Base-by-base conservation (phyloP, 1,140 invertebrate genomes). In the Philopotamus ludificatus region DNA sequence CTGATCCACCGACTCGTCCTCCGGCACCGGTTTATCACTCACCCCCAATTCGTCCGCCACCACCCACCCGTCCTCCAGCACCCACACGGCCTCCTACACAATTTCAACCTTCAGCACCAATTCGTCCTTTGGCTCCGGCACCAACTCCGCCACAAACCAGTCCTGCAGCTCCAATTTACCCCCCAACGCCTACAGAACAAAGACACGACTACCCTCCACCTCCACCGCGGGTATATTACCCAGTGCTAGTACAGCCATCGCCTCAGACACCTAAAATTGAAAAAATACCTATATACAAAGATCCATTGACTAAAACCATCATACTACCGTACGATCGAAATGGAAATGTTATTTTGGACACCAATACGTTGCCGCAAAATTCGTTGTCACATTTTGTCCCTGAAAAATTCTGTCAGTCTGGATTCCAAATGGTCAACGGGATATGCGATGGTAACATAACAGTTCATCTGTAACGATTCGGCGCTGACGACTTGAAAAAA, bases 351-450 rank as follows among this genome's bases (percentile, higher is more conserved):
- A 58, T 74, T 8, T 63, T 78, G 0, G 70, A 78, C 62, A 76
- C 73, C 3, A 63, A 72, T 12, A 58, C 74, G 23, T 21, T 77
- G 45, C 74, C 76, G 0, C 74, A 75, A 26, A 77, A 79, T 59
- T 66, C 74, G 54, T 77, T 76, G 76, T 76, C 74, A 1, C 73
- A 74, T 53, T 68, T 77, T 15, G 44, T 66, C 23, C 54, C 16
- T 47, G 66, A 41, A 66, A 79, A 72, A 67, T 71, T 76, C 65
- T 79, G 76, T 75, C 68, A 85, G 70, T 66, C 70, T 60, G 80
- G 90, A 77, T 84, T 83, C 83, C 73, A 76, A 67, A 74, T 75
- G 72, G 78, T 80, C 72, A 76, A 71, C 58, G 77, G 76, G 26
- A 73, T 73, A 60, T 81, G 79, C 66, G 72, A 74, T 60, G 79